Base-by-base conservation (phyloP, 2,888 invertebrate species). In the Lacanobia oleracea region DNA sequence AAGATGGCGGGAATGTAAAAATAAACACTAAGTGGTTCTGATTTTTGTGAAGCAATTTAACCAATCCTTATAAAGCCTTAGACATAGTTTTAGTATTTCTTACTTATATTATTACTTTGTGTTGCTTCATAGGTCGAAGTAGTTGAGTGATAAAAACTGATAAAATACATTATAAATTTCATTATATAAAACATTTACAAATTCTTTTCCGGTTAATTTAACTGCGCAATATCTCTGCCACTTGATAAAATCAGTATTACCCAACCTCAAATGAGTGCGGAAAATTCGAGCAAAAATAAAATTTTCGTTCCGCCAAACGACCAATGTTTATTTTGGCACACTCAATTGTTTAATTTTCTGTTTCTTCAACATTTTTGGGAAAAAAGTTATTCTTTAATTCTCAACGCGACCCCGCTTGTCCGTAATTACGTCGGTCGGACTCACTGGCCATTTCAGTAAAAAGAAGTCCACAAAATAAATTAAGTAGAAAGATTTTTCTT, bases 311-410 rank as follows among this genome's bases (percentile, higher is more conserved):
- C 53, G 18, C 69, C 61, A 63, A 84, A 79, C 69, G 82, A 56
- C 54, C 66, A 61, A 67, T 75, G 86, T 82, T 82, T 82, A 83
- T 81, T 83, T 77, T 81, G 64, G 76, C 80, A 59, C 67, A 72
- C 77, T 73, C 83, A 79, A 86, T 86, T 87, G 75, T 79, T 82
- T 82, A 82, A 85, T 81, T 84, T 82, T 82, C 73, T 78, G 73
- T 85, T 81, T 75, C 80, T 82, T 77, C 66, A 74, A 77, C 75
- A 60, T 78, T 85, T 69, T 69, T 70, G 61, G 71, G 62, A 73
- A 75, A 88, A 88, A 84, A 84, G 85, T 87, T 88, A 85, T 90
- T 88, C 77, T 88, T 88, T 86, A 86, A 86, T 90, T 89, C 81
- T 67, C 76, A 75, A 72, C 81, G 79, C 75, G 81, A 81, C 68